Base-by-base conservation (phyloP, 37 sponge, comb jelly and placozoan species). In the Axinella damicornis region DNA sequence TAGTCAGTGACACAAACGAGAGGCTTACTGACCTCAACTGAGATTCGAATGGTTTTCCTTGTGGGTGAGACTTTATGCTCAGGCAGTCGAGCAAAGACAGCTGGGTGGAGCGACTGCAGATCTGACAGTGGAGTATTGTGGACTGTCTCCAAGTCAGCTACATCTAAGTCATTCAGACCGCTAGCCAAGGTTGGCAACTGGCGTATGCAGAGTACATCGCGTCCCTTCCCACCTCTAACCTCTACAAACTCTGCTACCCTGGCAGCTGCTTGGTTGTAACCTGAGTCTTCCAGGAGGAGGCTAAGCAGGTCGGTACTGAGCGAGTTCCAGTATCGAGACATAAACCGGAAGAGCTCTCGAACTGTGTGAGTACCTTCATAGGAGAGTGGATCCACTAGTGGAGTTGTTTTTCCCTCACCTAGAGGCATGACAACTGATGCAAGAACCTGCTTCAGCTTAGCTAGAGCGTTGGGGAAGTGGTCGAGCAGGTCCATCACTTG, bases 61-160 rank as follows among this genome's bases (percentile, higher is more conserved):
- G 22, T 25, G 62, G 62, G 5, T 5, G 25, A 12, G 9, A 46
- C 62, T 61, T 61, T 61, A 25, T 61, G 62, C 25, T 25, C 62
- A 12, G 62, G 62, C 25, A 61, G 62, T 61, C 14, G 22, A 61
- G 62, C 62, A 61, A 61, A 61, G 62, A 61, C 62, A 61, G 62
- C 22, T 61, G 62, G 62, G 62, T 61, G 62, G 25, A 27, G 22
- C 5, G 62, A 61, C 25, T 61, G 62, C 62, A 61, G 62, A 2
- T 61, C 62, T 27, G 62, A 22, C 4, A 61, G 22, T 25, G 62
- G 25, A 25, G 62, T 14, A 12, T 25, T 25, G 25, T 61, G 62
- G 62, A 61, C 62, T 61, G 62, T 25, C 62, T 46, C 46, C 4
- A 46, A 9, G 46, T 46, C 46, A 46, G 46, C 46, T n/a, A n/a